Percentiles rank a stretch among this genome's conserved stretches.
Evolutionary conservation across 1,140 invertebrate species (phyloP).

Genomic region (Stratiolaelaps scimitus): DNA sequence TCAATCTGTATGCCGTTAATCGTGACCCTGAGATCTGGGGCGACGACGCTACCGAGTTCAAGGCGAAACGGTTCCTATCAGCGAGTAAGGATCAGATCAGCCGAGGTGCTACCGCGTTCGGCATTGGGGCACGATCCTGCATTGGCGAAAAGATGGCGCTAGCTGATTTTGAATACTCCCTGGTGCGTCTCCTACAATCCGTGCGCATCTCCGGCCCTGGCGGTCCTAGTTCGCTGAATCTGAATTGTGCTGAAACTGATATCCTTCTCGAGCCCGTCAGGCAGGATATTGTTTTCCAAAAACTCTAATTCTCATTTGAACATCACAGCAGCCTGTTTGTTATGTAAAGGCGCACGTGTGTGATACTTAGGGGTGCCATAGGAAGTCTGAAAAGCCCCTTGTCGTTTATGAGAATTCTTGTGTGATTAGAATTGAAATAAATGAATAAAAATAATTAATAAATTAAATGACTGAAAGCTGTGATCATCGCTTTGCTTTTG

Average conservation of each 20-base stretch:
- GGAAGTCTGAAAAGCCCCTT: too few relatives aligned
- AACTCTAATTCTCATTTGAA: too few relatives aligned
- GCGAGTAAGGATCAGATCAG: not conserved
- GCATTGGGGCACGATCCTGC: not conserved
- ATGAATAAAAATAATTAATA: too few relatives aligned
- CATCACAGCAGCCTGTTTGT: too few relatives aligned
- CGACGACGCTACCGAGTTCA: not conserved
- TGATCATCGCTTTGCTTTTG: too few relatives aligned
- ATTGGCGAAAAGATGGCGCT: too few relatives aligned
- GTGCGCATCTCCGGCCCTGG: not conserved
- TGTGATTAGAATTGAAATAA: too few relatives aligned
- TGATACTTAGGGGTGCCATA: too few relatives aligned
- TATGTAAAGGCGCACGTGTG: too few relatives aligned
- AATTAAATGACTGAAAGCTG: too few relatives aligned
- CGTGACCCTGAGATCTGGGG: conserved; percentile 8
- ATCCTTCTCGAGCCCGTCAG: not conserved
- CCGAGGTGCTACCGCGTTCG: not conserved
- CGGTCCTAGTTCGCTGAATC: not conserved
- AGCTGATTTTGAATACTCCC: not conserved
- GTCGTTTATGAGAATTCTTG: too few relatives aligned
- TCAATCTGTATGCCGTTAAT: conserved; percentile 14
- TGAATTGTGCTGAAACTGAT: not conserved
- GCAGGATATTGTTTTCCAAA: not conserved
- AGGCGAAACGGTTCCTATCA: not conserved
- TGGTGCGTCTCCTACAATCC: not conserved